phyloP scores from a whole-genome alignment of 1,140 invertebrate genomes.

The Anoplophora glabripennis region DNA sequence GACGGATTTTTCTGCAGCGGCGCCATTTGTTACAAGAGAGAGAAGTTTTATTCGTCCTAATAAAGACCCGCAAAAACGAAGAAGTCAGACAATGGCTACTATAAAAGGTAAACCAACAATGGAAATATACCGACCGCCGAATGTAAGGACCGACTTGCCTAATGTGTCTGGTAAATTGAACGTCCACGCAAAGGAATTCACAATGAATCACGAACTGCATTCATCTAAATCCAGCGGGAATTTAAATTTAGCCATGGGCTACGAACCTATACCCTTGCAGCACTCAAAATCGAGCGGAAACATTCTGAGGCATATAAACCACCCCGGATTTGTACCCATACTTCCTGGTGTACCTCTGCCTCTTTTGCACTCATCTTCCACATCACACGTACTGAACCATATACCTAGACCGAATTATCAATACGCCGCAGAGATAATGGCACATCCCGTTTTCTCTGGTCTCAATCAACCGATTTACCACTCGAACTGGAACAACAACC shows the following conservation, averaged over 20 bases:
- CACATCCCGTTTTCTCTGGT: constrained; percentile 33
- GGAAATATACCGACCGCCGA: constrained; percentile 84
- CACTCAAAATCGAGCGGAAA: constrained; percentile 64
- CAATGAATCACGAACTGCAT: constrained; percentile 65
- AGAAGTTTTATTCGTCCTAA: constrained; percentile 43
- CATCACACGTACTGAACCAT: constrained; percentile 42
- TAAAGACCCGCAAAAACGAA: constrained; percentile 49
- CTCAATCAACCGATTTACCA: constrained; percentile 34
- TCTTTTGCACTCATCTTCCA: constrained; percentile 51
- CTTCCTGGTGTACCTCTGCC: constrained; percentile 40
- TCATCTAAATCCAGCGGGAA: constrained; percentile 63
- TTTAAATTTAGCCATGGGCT: constrained; percentile 55
- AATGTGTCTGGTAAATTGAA: constrained; percentile 60
- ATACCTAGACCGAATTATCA: constrained; percentile 47
- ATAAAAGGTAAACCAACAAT: constrained; percentile 73
- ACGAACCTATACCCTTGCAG: constrained; percentile 50
- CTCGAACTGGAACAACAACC: constrained; percentile 30
- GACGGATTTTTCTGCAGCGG: constrained; percentile 37
- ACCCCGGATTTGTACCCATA: constrained; percentile 45
- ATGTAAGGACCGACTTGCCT: constrained; percentile 55
- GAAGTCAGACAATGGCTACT: constrained; percentile 57
- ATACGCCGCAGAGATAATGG: constrained; percentile 43
- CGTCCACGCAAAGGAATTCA: constrained; percentile 83
- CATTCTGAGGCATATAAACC: constrained; percentile 51
- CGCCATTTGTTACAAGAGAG: constrained; percentile 35